phyloP scores from a whole-genome alignment of 2,113 vertebrate genomes.

The Corythaixoides concolor region DNA sequence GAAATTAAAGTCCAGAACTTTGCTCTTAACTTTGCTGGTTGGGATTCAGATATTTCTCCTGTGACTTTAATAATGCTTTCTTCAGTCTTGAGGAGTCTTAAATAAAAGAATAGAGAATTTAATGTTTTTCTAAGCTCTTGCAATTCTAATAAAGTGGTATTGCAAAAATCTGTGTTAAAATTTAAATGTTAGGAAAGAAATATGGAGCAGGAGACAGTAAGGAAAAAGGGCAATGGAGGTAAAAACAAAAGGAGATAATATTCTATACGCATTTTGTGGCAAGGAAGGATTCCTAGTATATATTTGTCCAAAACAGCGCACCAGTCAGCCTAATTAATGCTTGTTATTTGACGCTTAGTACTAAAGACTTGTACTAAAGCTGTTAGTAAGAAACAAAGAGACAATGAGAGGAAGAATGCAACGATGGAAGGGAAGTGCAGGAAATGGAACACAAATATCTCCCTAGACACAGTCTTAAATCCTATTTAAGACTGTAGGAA shows the following conservation, averaged over 20 bases:
- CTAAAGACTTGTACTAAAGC: neutral
- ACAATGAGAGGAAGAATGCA: neutral
- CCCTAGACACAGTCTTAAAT: neutral
- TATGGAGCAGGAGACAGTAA: neutral
- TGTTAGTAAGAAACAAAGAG: neutral
- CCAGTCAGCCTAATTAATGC: neutral
- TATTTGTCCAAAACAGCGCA: neutral
- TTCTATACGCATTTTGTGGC: neutral
- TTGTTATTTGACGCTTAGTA: neutral
- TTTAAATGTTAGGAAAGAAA: conserved; percentile 10
- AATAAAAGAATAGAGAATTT: conserved; percentile 8
- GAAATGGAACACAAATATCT: neutral
- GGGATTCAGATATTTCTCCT: neutral
- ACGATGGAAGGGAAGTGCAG: neutral
- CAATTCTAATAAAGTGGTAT: neutral
- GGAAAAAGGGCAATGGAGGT: neutral
- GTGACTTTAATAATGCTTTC: neutral
- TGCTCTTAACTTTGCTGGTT: neutral
- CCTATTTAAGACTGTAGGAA: neutral
- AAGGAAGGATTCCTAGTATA: neutral
- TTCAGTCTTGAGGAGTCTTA: neutral
- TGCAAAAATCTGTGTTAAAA: conserved; percentile 1
- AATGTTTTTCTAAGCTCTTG: neutral
- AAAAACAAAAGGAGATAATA: neutral
- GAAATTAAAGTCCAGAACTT: neutral